These are phyloP conservation scores for Popillia japonica DNA, from an alignment of 1,140 invertebrate species.

Conservation along the genomic window DNA sequence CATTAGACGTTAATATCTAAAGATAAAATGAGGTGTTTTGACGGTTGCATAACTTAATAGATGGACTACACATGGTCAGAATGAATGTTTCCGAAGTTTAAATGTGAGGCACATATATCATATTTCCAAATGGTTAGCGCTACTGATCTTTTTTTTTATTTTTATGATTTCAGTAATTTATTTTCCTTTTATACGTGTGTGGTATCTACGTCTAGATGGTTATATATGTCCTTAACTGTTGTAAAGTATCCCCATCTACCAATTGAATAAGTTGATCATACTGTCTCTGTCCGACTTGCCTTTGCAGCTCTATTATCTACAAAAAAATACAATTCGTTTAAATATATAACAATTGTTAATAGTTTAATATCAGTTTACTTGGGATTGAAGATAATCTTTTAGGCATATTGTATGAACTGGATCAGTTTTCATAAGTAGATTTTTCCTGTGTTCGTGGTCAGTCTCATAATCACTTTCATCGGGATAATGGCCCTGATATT, in stretches of 20 bases:
- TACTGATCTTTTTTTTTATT: constrained; percentile 7
- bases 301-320: constrained; percentile 71
- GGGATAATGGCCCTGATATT: constrained; percentile 56
- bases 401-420: constrained; percentile 76
- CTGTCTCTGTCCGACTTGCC: constrained; percentile 69
- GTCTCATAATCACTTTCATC: constrained; percentile 63
- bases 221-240: constrained; percentile 72
- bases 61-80: constrained; percentile 1
- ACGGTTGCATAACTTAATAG: constrained; percentile 17
- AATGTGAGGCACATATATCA: constrained; percentile 36
- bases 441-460: constrained; percentile 67
- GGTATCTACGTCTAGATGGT: constrained; percentile 60
- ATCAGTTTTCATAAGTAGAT: constrained; percentile 70
- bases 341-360: constrained; percentile 8
- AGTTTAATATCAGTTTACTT: constrained; percentile 62
- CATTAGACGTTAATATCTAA: too few species aligned
- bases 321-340: constrained; percentile 55
- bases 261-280: constrained; percentile 76
- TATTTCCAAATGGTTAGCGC: neutral
- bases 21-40: neutral
- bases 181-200: neutral
- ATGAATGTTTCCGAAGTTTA: constrained; percentile 29
- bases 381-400: constrained; percentile 72
- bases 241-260: constrained; percentile 71
- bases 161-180: neutral